These are phyloP conservation scores for Lepidotrigona ventralis DNA, from an alignment of 1,140 invertebrate genomes.

Conservation along the genomic window DNA sequence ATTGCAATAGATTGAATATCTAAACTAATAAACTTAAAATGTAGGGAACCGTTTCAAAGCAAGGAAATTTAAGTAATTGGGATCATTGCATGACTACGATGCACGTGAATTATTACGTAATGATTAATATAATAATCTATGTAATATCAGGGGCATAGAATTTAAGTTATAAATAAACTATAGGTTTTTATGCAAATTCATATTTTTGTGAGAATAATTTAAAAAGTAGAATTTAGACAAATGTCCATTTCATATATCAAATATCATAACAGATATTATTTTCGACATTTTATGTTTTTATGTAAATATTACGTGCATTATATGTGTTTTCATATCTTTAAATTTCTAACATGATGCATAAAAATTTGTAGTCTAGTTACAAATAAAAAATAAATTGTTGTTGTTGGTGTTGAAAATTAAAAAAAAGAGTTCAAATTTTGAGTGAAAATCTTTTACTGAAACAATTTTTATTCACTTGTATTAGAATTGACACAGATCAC, in stretches of 20 bases:
- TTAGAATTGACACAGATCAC: not conserved
- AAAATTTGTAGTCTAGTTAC: no score
- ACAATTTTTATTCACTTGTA: not conserved
- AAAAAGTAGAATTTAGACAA: no score
- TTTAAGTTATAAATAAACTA: not conserved
- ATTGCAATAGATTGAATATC: not conserved
- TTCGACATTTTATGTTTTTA: no score
- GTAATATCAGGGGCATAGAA: not conserved
- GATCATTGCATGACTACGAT: slow-evolving; percentile 1
- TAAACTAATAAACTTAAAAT: not conserved
- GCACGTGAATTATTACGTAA: not conserved
- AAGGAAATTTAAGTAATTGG: not conserved
- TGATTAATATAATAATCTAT: not conserved
- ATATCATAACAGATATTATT: no score
- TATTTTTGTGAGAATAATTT: no score
- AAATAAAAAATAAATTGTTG: no score
- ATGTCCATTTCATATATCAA: no score
- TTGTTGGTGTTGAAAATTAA: not conserved
- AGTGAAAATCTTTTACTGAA: not conserved
- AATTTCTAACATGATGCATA: no score
- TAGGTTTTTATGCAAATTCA: no score
- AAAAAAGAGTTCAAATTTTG: not conserved
- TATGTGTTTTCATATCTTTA: no score
- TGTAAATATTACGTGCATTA: no score
- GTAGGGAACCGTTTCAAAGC: not conserved